Evolutionary conservation across 2,113 vertebrate species (phyloP), one percentile per base, ranked within the genome.

Genomic region (Cyanocitta stelleri): DNA sequence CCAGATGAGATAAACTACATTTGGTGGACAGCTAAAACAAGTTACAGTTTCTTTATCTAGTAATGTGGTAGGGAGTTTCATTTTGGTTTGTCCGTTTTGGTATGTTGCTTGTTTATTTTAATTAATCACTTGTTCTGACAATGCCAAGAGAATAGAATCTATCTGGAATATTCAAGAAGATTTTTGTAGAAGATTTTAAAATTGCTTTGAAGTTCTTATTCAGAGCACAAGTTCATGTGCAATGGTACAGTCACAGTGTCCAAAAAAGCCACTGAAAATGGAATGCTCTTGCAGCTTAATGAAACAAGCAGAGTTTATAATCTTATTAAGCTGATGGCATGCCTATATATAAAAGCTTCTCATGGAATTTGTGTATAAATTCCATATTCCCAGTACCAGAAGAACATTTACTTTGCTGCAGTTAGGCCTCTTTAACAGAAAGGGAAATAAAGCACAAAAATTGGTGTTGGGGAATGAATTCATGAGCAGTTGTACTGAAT

Each of bases 401-500:
- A 95, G 22, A 85, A 81, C 92, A 89, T 89, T 80, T 91, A 83
- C 75, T 94, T 94, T 86, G 56, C 61, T 82, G 71, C 67, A 90
- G 78, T 91, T 95, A 94, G 85, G 29, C 29, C 59, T 90, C 82
- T 94, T 92, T 87, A 93, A 62, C 67, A 76, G 78, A 94, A 95
- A 52, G 24, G 29, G 56, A 89, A 94, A 91, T 87, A 96, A 96
- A 95, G 66, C 69, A 91, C 81, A 87, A 91, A 86, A 93, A 51
- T 24, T 93, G 91, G 75, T 58, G n/a, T 10, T 67, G 35, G 67
- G 44, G 87, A 89, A 83, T 80, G 82, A 94, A 91, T 73, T 83
- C 63, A 81, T 56, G 62, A 77, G 86, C 54, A 86, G 41, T 67
- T 95, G 78, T 86, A 29, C 84, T 85, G 75, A 91, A 92, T 81